phyloP scores from a whole-genome alignment of 2,113 vertebrate species.

The Pteruthius melanotis region DNA sequence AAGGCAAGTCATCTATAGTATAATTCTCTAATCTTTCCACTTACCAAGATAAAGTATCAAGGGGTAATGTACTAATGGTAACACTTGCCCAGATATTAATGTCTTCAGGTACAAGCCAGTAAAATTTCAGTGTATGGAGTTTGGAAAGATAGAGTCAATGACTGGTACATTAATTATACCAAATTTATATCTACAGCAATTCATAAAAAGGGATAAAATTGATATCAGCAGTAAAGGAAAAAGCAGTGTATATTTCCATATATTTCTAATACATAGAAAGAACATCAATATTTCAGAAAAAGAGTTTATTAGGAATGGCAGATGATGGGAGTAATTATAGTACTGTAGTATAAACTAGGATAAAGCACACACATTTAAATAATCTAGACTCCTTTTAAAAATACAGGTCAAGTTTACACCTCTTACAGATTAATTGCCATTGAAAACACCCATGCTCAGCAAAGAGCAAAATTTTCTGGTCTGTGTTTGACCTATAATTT shows the following conservation, averaged over 20 bases:
- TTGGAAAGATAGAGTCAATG: neutral
- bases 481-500: neutral
- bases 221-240: neutral
- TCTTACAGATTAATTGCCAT: neutral
- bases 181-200: neutral
- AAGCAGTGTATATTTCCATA: neutral
- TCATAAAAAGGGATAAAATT: neutral
- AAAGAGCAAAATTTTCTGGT: neutral
- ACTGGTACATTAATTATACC: neutral
- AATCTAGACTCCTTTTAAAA: neutral
- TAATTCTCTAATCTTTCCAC: neutral
- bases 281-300: neutral
- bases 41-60: neutral
- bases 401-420: neutral
- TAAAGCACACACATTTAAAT: accelerated
- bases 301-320: neutral
- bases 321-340: neutral
- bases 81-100: neutral
- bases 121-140: neutral
- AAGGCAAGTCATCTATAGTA: neutral
- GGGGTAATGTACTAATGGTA: neutral
- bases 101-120: neutral
- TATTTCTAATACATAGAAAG: neutral
- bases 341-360: neutral
- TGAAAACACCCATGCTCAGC: neutral